Evolutionary conservation across 2,113 vertebrate genomes (phyloP).

Genomic region (Sylvietta virens): DNA sequence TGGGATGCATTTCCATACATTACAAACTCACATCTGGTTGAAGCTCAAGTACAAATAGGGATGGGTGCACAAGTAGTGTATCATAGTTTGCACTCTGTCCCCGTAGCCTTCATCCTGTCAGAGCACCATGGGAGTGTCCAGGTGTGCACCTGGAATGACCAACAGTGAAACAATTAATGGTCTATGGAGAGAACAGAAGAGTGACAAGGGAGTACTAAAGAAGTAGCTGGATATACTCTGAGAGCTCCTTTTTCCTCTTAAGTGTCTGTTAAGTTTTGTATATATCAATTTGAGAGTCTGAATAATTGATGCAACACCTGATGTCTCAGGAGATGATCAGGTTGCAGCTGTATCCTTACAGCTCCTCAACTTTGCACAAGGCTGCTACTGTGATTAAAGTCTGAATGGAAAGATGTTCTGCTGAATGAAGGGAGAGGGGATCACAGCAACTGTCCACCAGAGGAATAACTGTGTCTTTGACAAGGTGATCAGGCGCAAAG

Average conservation of each 20-base stretch:
- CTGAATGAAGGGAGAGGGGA: neutral
- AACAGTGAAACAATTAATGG: neutral
- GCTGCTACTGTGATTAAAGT: neutral
- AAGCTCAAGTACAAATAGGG: neutral
- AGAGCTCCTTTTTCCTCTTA: neutral
- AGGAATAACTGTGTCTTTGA: neutral
- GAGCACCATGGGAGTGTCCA: neutral
- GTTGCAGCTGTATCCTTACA: neutral
- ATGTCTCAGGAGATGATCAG: neutral
- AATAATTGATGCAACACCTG: constrained; percentile 16
- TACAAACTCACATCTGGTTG: neutral
- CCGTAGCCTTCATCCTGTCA: neutral
- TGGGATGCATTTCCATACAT: neutral
- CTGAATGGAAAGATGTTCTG: neutral
- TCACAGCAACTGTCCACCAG: neutral
- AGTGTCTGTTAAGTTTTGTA: neutral
- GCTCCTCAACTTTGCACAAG: neutral
- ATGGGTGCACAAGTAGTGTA: neutral
- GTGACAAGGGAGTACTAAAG: neutral
- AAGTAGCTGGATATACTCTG: neutral
- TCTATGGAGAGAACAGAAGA: neutral
- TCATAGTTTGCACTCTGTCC: neutral
- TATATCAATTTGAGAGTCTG: constrained; percentile 9
- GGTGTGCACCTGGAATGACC: neutral
- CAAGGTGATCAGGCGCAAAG: neutral